Conservation (phyloP, 2,113 vertebrate genomes). For the Saccopteryx bilineata region DNA sequence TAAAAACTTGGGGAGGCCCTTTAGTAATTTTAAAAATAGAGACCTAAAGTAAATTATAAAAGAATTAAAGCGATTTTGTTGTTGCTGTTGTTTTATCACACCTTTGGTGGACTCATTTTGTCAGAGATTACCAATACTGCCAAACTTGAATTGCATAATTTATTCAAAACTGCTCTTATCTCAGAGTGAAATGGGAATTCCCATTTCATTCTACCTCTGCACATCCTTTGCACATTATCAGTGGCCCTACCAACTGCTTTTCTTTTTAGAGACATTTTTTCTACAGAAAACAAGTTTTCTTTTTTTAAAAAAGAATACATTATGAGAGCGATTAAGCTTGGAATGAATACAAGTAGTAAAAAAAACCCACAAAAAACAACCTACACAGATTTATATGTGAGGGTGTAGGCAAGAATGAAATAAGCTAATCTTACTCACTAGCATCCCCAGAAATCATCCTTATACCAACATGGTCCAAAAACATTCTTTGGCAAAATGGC, state of each 20-base stretch:
- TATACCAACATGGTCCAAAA: neutral
- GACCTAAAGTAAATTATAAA: neutral
- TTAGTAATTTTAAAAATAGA: neutral
- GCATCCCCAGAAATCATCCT: neutral
- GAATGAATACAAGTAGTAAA: neutral
- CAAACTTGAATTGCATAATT: neutral
- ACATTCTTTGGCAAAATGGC: neutral
- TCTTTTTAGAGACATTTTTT: slow-evolving; percentile 6
- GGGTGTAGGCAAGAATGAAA: neutral
- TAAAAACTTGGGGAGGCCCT: neutral
- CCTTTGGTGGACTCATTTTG: neutral
- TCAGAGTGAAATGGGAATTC: too few species aligned
- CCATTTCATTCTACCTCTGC: neutral
- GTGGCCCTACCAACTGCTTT: neutral
- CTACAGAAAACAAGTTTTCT: neutral
- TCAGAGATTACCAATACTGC: neutral
- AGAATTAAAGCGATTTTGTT: neutral
- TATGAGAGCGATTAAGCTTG: neutral
- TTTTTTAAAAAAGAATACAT: neutral
- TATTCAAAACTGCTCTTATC: neutral
- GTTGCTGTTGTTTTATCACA: neutral
- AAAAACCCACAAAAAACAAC: neutral
- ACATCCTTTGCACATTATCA: neutral
- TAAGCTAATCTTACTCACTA: neutral
- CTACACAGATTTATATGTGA: neutral